A percentile compares a stretch with the other conserved stretches of the same genome.
Evolutionary conservation across 2,797 vertebrate species (phyloP).

Genomic region (Hafferia zeledoni): DNA sequence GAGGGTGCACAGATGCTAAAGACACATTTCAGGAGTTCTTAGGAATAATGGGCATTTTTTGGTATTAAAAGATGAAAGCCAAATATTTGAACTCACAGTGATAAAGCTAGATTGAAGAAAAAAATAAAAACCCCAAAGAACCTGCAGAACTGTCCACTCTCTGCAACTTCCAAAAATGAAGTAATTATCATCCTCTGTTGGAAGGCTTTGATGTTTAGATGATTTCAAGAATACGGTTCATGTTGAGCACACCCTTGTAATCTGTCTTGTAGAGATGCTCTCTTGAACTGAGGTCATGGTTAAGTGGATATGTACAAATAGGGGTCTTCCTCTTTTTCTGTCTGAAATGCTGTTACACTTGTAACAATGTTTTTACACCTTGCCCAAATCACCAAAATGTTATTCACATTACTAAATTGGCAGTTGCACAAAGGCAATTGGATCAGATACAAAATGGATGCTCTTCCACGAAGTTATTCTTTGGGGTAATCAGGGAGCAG

Average conservation of each 20-base stretch:
- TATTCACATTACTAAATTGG: neutral
- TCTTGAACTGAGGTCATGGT: neutral
- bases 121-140: neutral
- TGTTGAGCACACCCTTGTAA: neutral
- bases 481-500: neutral
- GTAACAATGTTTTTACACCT: neutral
- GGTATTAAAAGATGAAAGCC: neutral
- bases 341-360: neutral
- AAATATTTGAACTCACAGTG: neutral
- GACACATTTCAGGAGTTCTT: neutral
- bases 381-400: neutral
- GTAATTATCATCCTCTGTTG: neutral
- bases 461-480: neutral
- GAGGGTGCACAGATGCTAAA: neutral
- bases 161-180: neutral
- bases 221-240: neutral
- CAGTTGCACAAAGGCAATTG: neutral
- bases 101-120: neutral
- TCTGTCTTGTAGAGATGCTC: neutral
- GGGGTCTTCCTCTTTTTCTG: neutral
- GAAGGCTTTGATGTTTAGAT: neutral
- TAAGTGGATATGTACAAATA: neutral
- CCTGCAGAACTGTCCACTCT: neutral
- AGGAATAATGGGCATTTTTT: neutral
- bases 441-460: neutral